Conservation (phyloP, 2,797 vertebrate genomes). For the Tiaroga cobitis region DNA sequence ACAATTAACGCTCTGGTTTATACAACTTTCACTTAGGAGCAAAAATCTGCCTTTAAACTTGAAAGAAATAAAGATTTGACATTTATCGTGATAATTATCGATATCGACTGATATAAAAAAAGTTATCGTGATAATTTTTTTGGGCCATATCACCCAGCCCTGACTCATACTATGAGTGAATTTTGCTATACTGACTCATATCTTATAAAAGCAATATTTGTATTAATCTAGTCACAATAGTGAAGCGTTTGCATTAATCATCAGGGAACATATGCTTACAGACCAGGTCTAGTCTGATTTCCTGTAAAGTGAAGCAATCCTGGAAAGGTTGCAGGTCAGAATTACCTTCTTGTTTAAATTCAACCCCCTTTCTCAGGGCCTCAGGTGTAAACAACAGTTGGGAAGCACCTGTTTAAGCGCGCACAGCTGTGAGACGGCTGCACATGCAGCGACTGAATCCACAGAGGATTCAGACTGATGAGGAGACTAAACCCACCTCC, state of each 20-base stretch:
- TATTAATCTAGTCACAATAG: neutral
- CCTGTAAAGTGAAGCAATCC: neutral
- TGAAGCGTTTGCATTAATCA: neutral
- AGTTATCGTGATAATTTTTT: no score
- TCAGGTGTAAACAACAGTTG: constrained; percentile 34
- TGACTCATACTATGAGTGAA: neutral
- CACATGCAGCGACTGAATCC: constrained; percentile 1
- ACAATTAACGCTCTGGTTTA: no score
- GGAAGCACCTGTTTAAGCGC: constrained; percentile 9
- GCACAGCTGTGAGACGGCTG: constrained; percentile 12
- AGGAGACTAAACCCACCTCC: constrained; percentile 7
- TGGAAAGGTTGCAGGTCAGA: constrained; percentile 7
- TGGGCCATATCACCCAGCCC: no score
- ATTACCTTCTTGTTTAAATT: constrained; percentile 19
- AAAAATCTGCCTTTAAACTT: no score
- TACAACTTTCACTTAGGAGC: no score
- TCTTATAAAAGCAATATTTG: neutral
- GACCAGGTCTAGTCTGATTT: neutral
- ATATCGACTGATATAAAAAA: no score
- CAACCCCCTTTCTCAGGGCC: neutral
- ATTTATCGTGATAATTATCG: no score
- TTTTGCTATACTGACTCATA: neutral
- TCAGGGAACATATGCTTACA: neutral
- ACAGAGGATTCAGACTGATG: constrained; percentile 1
- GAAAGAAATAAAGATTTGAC: no score